Percentiles rank a stretch among this genome's conserved stretches.
Conservation (phyloP, 2,113 vertebrate species). For the Hiodon alosoides region DNA sequence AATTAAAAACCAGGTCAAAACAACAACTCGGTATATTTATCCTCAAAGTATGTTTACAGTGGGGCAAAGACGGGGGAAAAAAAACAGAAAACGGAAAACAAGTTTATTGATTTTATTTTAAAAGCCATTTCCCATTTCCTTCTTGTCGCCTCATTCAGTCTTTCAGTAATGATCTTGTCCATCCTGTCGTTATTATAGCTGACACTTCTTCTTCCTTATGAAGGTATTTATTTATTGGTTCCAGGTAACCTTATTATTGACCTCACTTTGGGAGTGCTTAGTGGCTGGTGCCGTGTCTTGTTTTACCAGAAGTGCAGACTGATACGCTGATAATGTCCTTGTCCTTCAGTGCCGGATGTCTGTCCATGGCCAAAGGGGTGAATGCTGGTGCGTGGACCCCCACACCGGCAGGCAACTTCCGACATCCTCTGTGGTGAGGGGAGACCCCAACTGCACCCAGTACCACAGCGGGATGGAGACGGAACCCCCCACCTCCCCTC, state of each 20-base stretch:
- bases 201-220: slow-evolving; percentile 71
- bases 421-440: slow-evolving; percentile 75
- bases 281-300: slow-evolving; percentile 31
- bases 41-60: too few relatives aligned
- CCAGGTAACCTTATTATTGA: slow-evolving; percentile 60
- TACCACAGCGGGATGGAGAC: slow-evolving; percentile 71
- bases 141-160: slow-evolving; percentile 55
- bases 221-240: slow-evolving; percentile 45
- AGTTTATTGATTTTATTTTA: slow-evolving; percentile 52
- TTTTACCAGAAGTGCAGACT: slow-evolving; percentile 34
- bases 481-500: slow-evolving; percentile 62
- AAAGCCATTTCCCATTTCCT: slow-evolving; percentile 55
- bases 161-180: slow-evolving; percentile 55
- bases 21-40: too few relatives aligned
- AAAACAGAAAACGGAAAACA: slow-evolving; percentile 19
- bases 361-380: slow-evolving; percentile 85
- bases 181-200: slow-evolving; percentile 66
- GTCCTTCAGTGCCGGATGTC: slow-evolving; percentile 90
- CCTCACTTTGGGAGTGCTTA: slow-evolving; percentile 54
- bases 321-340: slow-evolving; percentile 23
- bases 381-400: slow-evolving; percentile 95
- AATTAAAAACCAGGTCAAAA: too few relatives aligned
- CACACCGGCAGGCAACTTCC: slow-evolving; percentile 78
- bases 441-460: slow-evolving; percentile 88
- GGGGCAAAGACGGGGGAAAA: slow-evolving; percentile 11